Conservation (phyloP, 2,797 vertebrate species). For the Trematomus bernacchii region DNA sequence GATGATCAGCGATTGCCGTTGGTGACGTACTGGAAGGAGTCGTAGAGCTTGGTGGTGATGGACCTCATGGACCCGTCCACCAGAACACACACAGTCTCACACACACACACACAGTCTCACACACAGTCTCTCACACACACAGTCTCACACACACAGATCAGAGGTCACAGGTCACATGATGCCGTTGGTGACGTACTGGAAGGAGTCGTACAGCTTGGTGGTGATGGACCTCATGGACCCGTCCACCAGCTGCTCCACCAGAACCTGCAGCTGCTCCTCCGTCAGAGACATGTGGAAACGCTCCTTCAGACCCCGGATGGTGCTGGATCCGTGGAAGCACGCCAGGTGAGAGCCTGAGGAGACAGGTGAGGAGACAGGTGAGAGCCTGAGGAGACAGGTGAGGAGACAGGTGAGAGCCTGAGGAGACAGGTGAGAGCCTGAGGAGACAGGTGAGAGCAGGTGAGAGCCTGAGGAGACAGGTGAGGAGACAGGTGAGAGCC, state of each 20-base stretch:
- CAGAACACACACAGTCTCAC: constrained; percentile 64
- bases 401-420: too few species aligned
- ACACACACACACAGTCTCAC: too few species aligned
- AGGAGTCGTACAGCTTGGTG: constrained; percentile 96
- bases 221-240: constrained; percentile 96
- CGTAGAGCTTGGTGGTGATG: constrained; percentile 96
- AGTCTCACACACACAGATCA: too few species aligned
- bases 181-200: constrained; percentile 99
- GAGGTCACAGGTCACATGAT: constrained; percentile 89
- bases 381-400: too few species aligned
- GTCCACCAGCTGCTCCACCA: constrained; percentile 95
- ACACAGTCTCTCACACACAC: too few species aligned
- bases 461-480: too few species aligned
- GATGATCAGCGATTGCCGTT: constrained; percentile 84
- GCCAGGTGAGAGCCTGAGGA: constrained; percentile 83
- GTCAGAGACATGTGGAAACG: constrained; percentile 98
- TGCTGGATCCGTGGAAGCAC: constrained; percentile 95
- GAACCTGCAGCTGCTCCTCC: constrained; percentile 95
- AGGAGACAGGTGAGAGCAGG: too few species aligned
- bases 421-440: too few species aligned
- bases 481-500: too few species aligned
- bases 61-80: constrained; percentile 96
- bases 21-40: constrained; percentile 98
- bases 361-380: too few species aligned
- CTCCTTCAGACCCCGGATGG: constrained; percentile 95